Evolutionary conservation across 1,140 invertebrate genomes (phyloP).

Genomic region (Lucilia cuprina): DNA sequence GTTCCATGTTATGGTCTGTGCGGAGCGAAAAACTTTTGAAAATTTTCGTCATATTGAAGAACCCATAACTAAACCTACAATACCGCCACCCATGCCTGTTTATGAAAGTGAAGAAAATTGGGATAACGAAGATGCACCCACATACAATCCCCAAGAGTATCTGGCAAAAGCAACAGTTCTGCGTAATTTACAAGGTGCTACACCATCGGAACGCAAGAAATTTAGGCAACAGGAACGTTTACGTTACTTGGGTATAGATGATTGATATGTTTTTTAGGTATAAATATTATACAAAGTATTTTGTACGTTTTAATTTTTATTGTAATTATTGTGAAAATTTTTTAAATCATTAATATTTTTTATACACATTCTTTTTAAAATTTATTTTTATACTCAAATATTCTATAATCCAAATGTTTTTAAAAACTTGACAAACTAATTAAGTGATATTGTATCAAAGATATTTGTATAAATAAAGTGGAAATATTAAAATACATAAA

Average conservation of each 20-base stretch:
- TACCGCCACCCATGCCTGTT: background rate
- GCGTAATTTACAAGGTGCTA: constrained; percentile 8
- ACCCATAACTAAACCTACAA: background rate
- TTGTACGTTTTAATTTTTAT: no score
- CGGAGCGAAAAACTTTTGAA: constrained; percentile 26
- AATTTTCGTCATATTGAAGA: background rate
- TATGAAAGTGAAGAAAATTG: constrained; percentile 32
- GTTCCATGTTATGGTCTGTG: constrained; percentile 24
- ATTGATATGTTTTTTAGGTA: background rate
- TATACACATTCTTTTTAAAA: no score
- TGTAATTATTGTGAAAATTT: no score
- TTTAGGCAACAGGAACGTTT: constrained; percentile 35
- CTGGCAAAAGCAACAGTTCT: constrained; percentile 15
- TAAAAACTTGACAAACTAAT: background rate
- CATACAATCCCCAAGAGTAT: constrained; percentile 35
- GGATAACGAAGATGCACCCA: constrained; percentile 26
- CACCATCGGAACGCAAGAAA: constrained; percentile 8
- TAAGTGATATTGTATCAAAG: no score
- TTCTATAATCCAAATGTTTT: background rate
- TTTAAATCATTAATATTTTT: background rate
- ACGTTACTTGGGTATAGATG: background rate
- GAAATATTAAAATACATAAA: no score
- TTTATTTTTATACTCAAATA: background rate
- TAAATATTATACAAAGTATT: background rate
- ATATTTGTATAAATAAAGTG: no score